Conservation (phyloP, 2,797 vertebrate species). For the Echiichthys vipera region DNA sequence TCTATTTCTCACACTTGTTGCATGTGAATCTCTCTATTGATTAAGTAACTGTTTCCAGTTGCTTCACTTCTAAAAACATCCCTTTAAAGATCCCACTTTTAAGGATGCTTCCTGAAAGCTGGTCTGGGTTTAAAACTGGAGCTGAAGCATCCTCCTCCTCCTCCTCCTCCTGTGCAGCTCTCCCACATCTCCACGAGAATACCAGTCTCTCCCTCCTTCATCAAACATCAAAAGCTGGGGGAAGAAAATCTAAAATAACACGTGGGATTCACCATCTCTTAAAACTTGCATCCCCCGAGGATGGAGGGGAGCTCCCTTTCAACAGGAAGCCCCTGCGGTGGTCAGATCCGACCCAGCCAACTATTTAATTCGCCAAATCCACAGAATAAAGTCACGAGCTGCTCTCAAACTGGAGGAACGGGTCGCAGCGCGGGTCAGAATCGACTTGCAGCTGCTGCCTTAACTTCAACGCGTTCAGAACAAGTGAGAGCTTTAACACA, state of each 20-base stretch:
- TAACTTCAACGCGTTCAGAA: background rate
- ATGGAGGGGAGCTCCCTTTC: constrained; percentile 20
- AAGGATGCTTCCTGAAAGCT: constrained; percentile 9
- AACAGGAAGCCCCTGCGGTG: constrained; percentile 19
- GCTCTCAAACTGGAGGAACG: constrained; percentile 17
- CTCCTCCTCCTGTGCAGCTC: constrained; percentile 19
- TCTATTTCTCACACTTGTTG: constrained; percentile 21
- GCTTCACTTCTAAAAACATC: constrained; percentile 9
- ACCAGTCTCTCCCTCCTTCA: constrained; percentile 14
- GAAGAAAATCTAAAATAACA: constrained; percentile 24
- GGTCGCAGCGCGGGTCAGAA: constrained; percentile 4
- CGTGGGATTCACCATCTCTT: constrained; percentile 48
- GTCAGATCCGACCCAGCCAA: constrained; percentile 39
- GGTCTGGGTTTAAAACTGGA: constrained; percentile 23
- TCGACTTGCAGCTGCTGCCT: background rate
- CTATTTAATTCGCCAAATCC: constrained; percentile 21
- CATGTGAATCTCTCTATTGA: background rate
- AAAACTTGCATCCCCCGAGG: constrained; percentile 43
- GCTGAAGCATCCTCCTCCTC: constrained; percentile 20
- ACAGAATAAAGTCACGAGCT: constrained; percentile 12
- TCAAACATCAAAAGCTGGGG: constrained; percentile 44
- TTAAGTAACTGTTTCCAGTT: constrained; percentile 9
- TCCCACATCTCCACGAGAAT: constrained; percentile 22
- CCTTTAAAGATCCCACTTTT: constrained; percentile 12
- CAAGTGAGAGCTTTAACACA: background rate